Conservation (phyloP, 2,113 vertebrate species). For the Albula glossodonta region DNA sequence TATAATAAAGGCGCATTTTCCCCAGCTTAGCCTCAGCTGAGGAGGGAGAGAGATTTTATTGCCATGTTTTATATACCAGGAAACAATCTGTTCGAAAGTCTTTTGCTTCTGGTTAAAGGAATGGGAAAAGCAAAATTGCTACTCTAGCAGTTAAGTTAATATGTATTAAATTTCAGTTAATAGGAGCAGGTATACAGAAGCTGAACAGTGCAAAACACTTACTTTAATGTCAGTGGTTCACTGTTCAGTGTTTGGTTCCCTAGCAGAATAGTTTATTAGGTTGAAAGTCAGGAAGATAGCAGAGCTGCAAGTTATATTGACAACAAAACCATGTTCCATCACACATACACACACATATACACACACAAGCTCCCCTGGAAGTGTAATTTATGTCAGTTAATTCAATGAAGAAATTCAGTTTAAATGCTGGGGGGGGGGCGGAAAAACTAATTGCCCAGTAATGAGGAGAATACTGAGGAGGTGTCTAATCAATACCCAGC, state of each 20-base stretch:
- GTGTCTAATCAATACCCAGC: conserved; percentile 46
- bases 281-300: background rate
- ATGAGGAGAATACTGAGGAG: conserved; percentile 45
- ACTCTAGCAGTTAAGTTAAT: background rate
- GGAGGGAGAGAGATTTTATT: background rate
- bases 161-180: background rate
- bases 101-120: background rate
- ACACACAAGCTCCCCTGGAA: background rate
- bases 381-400: conserved; percentile 13
- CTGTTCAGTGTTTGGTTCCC: background rate
- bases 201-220: background rate
- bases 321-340: background rate
- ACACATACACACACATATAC: background rate
- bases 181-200: background rate
- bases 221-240: background rate
- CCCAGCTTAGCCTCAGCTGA: background rate
- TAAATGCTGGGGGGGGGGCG: conserved; percentile 17
- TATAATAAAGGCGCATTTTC: conserved; percentile 35
- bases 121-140: background rate
- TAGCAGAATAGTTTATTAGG: background rate
- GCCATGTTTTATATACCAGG: background rate
- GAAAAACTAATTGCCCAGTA: conserved; percentile 35
- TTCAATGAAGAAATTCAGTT: conserved; percentile 47
- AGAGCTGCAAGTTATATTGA: background rate
- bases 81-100: background rate